Evolutionary conservation across 2,888 invertebrate species (phyloP).

Genomic region (Melieria crassipennis): DNA sequence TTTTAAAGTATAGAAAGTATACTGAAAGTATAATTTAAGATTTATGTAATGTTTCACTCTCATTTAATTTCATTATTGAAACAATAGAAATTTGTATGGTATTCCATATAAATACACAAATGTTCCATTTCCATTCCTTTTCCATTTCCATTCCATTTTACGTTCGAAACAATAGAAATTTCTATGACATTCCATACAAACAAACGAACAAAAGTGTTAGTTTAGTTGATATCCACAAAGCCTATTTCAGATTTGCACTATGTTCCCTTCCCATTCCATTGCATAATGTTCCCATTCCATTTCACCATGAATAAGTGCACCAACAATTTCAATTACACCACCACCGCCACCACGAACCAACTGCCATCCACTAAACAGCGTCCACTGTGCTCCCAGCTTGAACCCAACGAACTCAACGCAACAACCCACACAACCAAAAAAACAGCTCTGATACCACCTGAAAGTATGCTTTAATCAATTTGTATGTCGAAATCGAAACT

Average conservation of each 20-base stretch:
- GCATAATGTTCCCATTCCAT: background rate
- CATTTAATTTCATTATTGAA: no score
- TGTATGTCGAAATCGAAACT: conserved; percentile 40
- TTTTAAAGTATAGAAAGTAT: no score
- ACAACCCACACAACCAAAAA: background rate
- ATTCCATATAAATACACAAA: background rate
- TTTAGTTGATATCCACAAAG: background rate
- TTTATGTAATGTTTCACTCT: no score
- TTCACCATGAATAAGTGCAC: background rate
- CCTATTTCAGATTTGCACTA: background rate
- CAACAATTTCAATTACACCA: background rate
- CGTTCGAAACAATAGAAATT: background rate
- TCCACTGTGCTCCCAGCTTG: background rate
- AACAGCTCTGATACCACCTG: conserved; percentile 14
- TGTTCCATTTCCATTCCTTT: background rate
- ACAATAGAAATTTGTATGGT: background rate
- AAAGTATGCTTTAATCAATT: conserved; percentile 27
- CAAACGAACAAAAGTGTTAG: background rate
- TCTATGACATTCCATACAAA: background rate
- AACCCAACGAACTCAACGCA: background rate
- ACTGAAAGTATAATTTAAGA: no score
- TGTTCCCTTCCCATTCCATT: background rate
- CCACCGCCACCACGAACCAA: background rate
- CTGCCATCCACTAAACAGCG: background rate
- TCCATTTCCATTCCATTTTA: no score